Evolutionary conservation across 2,888 invertebrate species (phyloP), one percentile per base, ranked within the genome.

Genomic region (Lochmaea capreae): DNA sequence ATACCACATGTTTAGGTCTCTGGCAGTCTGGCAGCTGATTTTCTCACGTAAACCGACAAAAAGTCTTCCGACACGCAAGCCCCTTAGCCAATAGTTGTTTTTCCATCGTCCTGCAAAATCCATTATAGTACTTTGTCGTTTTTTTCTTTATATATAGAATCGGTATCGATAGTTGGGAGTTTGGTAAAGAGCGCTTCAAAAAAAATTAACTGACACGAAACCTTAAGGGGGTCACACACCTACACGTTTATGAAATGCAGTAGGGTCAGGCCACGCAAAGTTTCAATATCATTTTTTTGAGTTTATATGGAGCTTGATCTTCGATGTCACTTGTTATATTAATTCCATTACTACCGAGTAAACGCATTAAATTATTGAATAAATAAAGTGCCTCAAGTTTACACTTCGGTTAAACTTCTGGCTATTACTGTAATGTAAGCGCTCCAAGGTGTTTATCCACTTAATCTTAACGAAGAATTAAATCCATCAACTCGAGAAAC

Each of bases 1-100:
- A 67, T 73, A 67, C 75, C 75, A 73, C 71, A 73, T 76, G 73
- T 73, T 73, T 67, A 39, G 63, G 46, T 71, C 68, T 68, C 62
- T 39, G 26, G 67, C 73, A 76, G 76, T 68, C 58, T 16, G 39
- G 65, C 73, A 76, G 76, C 73, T 75, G 72, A 73, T 73, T 59
- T 72, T 67, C 75, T 73, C 73, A 73, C 71, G 68, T 71, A 68
- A 66, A 62, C 16, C 52, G 54, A 71, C 71, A 71, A 67, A 70
- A 75, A 73, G 69, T 18, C 52, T 69, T 61, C 33, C 69, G 68
- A 65, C 65, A 57, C 68, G 69, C 65, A 67, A 69, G 66, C 61
- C 69, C 62, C 52, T 11, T 52, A 61, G 26, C 62, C 43, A 65
- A 70, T 75, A 68, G 65, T 74, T 74, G 58, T 71, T 74, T 70